Conservation (phyloP, 2,797 vertebrate genomes). For the Dryobates pubescens region DNA sequence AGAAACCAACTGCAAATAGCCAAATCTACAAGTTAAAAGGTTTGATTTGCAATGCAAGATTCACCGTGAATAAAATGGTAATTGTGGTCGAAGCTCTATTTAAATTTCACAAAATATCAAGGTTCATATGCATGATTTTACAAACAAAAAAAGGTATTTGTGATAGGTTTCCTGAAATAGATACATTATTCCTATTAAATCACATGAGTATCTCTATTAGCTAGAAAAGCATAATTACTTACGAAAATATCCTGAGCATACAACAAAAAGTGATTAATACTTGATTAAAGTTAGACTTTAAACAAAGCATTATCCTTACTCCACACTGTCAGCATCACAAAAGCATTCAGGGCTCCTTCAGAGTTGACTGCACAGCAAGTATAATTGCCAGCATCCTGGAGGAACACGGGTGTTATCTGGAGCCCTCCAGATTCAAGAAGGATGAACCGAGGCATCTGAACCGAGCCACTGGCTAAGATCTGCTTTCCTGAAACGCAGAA, state of each 20-base stretch:
- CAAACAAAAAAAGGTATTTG: conserved; percentile 47
- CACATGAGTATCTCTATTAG: conserved; percentile 47
- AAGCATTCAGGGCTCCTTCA: conserved; percentile 84
- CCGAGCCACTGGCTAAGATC: conserved; percentile 89
- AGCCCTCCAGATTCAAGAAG: conserved; percentile 91
- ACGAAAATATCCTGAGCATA: conserved; percentile 39
- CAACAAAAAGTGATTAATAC: conserved; percentile 18
- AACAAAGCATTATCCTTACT: conserved; percentile 83
- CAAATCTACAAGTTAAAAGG: background rate
- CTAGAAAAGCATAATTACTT: conserved; percentile 37
- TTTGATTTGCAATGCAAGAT: background rate
- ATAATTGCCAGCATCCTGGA: conserved; percentile 90
- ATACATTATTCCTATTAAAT: conserved; percentile 49
- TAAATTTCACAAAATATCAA: background rate
- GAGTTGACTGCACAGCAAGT: conserved; percentile 88
- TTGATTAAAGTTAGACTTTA: conserved; percentile 24
- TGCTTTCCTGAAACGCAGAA: conserved; percentile 78
- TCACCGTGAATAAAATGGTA: background rate
- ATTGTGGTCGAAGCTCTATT: background rate
- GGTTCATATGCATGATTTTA: conserved; percentile 4
- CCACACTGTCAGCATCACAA: conserved; percentile 88
- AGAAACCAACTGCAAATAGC: background rate
- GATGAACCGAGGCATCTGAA: conserved; percentile 87
- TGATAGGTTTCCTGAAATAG: conserved; percentile 57
- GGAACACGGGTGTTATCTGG: conserved; percentile 84